These are phyloP conservation scores for Ostrea denselamellosa DNA, from an alignment of 1,140 invertebrate species.

Conservation along the genomic window DNA sequence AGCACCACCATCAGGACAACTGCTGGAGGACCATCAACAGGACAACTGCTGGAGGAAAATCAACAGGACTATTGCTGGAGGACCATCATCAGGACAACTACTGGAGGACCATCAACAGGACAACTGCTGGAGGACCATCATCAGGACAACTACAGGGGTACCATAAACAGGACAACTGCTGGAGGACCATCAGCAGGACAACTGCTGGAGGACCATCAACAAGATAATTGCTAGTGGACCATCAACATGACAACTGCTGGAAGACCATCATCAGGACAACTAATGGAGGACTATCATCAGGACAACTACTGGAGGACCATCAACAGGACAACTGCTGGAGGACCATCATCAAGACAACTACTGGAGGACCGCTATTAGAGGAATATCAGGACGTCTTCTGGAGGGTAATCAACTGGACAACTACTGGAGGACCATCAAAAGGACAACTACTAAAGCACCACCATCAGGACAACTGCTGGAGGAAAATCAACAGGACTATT, in stretches of 20 bases:
- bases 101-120: not conserved
- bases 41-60: not conserved
- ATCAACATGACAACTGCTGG: not conserved
- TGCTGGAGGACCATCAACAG: not conserved
- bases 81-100: not conserved
- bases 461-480: not conserved
- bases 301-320: not conserved
- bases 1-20: not conserved
- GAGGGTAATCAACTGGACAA: not conserved
- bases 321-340: not conserved
- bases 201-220: not conserved
- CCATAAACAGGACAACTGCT: too few relatives aligned
- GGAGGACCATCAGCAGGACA: too few relatives aligned
- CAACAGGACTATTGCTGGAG: not conserved
- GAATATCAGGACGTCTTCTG: not conserved
- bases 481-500: not conserved
- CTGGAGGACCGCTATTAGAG: not conserved
- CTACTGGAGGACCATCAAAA: not conserved
- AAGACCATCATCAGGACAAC: not conserved
- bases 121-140: not conserved
- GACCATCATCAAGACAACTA: too few relatives aligned
- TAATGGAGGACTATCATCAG: not conserved
- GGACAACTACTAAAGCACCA: not conserved
- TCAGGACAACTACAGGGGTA: too few relatives aligned
- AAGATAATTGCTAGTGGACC: not conserved